A percentile compares a stretch with the other conserved stretches of the same genome.
Evolutionary conservation across 2,888 invertebrate species (phyloP).

Genomic region (Aspidiotus rigidus): DNA sequence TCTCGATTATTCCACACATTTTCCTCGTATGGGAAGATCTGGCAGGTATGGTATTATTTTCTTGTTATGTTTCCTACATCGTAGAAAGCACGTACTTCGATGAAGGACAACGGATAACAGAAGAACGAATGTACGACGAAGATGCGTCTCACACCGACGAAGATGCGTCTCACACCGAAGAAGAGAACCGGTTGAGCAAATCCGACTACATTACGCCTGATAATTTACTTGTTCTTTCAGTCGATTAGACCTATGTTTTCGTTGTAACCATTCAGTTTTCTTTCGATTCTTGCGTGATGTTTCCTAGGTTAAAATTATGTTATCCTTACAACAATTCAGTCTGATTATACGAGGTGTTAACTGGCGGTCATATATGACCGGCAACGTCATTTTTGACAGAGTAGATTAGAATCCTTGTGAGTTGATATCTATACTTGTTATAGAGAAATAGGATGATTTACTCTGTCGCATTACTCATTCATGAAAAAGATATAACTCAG

Average conservation of each 20-base stretch:
- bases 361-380: conserved; percentile 1
- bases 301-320: conserved; percentile 1
- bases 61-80: conserved; percentile 1
- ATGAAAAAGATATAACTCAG: not conserved
- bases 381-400: conserved; percentile 2
- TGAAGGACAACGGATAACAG: not conserved
- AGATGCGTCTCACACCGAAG: conserved; percentile 3
- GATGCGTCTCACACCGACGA: no score
- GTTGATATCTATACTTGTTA: no score
- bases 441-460: not conserved
- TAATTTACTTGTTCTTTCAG: conserved; percentile 1
- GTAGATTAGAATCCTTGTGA: conserved; percentile 1
- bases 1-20: conserved; percentile 1
- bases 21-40: not conserved
- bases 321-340: conserved; percentile 1
- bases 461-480: conserved; percentile 2
- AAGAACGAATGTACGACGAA: no score
- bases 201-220: not conserved
- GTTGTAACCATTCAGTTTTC: conserved; percentile 1
- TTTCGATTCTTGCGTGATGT: conserved; percentile 1
- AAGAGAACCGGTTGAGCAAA: not conserved
- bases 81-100: conserved; percentile 2
- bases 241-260: conserved; percentile 2
- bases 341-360: conserved; percentile 1
- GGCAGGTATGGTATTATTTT: conserved; percentile 1